phyloP scores from a whole-genome alignment of 2,888 invertebrate genomes.

The Aphidius colemani region DNA sequence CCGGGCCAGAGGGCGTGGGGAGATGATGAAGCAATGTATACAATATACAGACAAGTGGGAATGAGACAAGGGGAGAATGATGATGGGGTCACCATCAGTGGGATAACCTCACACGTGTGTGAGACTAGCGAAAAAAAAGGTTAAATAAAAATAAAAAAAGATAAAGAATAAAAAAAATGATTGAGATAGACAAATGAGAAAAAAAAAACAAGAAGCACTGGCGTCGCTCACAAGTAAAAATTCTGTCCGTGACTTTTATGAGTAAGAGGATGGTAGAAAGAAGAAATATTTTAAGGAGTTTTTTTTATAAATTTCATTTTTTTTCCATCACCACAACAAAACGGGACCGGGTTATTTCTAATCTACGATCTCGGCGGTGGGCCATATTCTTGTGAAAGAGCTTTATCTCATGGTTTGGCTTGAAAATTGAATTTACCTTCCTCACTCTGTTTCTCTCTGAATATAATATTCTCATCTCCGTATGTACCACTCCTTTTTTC shows the following conservation, averaged over 20 bases:
- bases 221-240: neutral
- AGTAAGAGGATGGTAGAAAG: neutral
- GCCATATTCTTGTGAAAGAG: conserved; percentile 3
- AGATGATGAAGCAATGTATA: conserved; percentile 20
- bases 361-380: conserved; percentile 21
- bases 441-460: conserved; percentile 8
- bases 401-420: conserved; percentile 12
- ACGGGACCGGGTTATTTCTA: conserved; percentile 22
- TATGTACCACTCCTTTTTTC: no score
- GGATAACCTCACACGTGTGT: conserved; percentile 54
- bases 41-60: conserved; percentile 15
- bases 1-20: conserved; percentile 28
- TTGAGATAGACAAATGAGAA: conserved; percentile 9
- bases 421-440: conserved; percentile 19
- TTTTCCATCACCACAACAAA: conserved; percentile 10
- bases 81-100: conserved; percentile 49
- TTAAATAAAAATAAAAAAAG: no score
- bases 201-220: conserved; percentile 2
- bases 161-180: conserved; percentile 20
- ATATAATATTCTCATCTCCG: neutral
- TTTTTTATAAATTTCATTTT: neutral
- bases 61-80: conserved; percentile 36
- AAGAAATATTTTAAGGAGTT: neutral
- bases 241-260: no score
- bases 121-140: conserved; percentile 42